phyloP scores from a whole-genome alignment of 2,113 vertebrate genomes.

The Malaclemys terrapin region DNA sequence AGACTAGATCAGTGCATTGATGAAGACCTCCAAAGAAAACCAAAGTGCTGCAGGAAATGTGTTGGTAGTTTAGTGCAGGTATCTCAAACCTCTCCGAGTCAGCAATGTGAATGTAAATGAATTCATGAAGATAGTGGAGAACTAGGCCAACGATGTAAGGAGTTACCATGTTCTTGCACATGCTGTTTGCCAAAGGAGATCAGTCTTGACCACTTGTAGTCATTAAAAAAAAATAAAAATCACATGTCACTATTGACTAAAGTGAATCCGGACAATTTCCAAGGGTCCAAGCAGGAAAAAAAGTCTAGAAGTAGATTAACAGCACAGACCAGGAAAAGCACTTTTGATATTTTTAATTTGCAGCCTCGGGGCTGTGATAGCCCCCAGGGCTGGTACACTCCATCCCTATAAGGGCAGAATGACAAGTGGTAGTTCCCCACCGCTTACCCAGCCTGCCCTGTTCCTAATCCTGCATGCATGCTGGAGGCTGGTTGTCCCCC shows the following conservation, averaged over 20 bases:
- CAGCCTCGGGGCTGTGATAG: rapidly evolving
- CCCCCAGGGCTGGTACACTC: neutral
- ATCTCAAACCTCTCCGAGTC: rapidly evolving
- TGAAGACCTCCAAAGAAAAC: conserved; percentile 4
- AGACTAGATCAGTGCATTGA: conserved; percentile 28
- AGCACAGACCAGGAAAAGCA: conserved; percentile 15
- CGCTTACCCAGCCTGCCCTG: neutral
- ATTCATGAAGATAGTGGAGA: neutral
- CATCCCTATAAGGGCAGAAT: no score
- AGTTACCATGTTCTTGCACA: neutral
- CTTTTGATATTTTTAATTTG: neutral
- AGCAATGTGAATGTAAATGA: rapidly evolving
- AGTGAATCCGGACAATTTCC: neutral
- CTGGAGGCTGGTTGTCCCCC: neutral
- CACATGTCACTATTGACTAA: neutral
- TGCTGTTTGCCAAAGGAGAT: conserved; percentile 4
- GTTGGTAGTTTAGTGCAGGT: neutral
- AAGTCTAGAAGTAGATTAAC: neutral
- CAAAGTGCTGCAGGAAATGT: neutral
- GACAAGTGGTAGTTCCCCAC: neutral
- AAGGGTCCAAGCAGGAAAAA: neutral
- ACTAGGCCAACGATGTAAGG: rapidly evolving
- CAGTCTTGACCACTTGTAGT: neutral
- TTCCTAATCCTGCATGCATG: neutral
- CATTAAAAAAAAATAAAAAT: neutral